These are phyloP conservation scores for Spatulosminthurus flaviceps DNA, from an alignment of 2,888 invertebrate species.

Conservation along the genomic window DNA sequence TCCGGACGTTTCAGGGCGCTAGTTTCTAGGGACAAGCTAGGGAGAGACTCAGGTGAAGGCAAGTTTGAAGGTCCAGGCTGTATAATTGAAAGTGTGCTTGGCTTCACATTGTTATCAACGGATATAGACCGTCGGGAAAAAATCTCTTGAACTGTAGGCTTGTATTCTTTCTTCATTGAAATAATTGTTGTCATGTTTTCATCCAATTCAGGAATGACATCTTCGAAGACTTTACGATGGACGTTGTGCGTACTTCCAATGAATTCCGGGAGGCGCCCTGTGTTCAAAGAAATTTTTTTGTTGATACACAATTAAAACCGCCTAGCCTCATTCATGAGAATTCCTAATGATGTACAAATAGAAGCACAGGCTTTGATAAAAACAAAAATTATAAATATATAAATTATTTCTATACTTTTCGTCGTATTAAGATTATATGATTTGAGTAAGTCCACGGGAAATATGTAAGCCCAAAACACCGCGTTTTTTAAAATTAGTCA, in stretches of 20 bases:
- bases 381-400: no score
- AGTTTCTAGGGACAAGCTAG: not conserved
- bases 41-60: not conserved
- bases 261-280: constrained; percentile 45
- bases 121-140: constrained; percentile 50
- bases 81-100: not conserved
- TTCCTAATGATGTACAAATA: no score
- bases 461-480: no score
- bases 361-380: no score
- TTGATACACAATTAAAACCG: not conserved
- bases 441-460: no score
- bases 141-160: constrained; percentile 63
- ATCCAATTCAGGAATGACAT: constrained; percentile 63
- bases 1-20: constrained; percentile 9
- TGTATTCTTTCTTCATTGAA: constrained; percentile 57
- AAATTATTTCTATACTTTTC: no score
- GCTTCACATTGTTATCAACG: not conserved
- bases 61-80: not conserved
- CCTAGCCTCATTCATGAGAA: no score
- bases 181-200: constrained; percentile 63
- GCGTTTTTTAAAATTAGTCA: no score
- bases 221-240: constrained; percentile 58
- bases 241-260: constrained; percentile 60
- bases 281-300: not conserved
- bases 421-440: no score